phyloP scores from a whole-genome alignment of 2,888 invertebrate species.

The Pristionchus entomophagus region DNA sequence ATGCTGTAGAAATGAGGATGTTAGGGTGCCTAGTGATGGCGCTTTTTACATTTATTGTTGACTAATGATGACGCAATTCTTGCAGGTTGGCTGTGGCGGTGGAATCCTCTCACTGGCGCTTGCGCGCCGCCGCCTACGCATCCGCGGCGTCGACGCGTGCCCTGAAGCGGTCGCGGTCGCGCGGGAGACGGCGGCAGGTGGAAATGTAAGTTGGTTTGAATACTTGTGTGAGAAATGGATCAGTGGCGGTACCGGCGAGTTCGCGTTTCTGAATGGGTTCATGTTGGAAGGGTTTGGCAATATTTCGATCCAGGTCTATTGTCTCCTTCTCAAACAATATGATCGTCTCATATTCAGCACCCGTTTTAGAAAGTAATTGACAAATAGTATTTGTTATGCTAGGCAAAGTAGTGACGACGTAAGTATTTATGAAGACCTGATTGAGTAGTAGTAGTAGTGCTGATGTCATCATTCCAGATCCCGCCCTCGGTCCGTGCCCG shows the following conservation, averaged over 20 bases:
- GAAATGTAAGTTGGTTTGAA: not conserved
- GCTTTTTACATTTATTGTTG: not conserved
- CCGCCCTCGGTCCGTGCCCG: constrained; percentile 49
- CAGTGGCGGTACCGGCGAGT: no score
- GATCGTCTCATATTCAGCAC: no score
- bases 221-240: no score
- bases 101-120: constrained; percentile 84
- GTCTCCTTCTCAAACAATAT: not conserved
- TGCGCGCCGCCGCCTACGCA: constrained; percentile 70
- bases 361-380: no score
- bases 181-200: not conserved
- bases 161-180: constrained; percentile 23
- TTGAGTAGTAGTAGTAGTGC: not conserved
- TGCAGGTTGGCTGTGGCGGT: constrained; percentile 93
- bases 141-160: constrained; percentile 73
- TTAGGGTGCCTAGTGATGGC: no score
- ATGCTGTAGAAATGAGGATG: no score
- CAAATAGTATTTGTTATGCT: no score
- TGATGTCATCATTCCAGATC: constrained; percentile 26
- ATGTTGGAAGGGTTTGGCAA: no score
- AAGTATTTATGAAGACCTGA: not conserved
- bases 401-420: not conserved
- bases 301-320: no score
- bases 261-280: no score
- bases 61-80: no score